Evolutionary conservation across 2,888 invertebrate genomes (phyloP).

Genomic region (Conus canariensis): DNA sequence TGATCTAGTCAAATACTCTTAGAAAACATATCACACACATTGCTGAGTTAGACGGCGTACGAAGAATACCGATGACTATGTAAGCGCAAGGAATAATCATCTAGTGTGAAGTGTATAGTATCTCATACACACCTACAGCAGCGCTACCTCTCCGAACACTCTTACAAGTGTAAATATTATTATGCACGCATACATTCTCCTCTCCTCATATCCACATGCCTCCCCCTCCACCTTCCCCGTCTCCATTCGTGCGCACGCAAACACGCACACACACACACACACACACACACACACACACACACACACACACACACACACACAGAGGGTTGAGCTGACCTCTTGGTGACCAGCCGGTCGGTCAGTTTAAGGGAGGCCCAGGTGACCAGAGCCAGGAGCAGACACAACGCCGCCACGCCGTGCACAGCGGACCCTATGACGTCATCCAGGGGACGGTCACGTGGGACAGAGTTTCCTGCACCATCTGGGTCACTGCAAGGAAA

Average conservation of each 20-base stretch:
- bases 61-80: no score
- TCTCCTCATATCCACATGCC: background rate
- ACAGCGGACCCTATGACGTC: conserved; percentile 32
- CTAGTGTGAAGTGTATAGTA: no score
- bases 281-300: background rate
- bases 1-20: no score
- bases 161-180: no score
- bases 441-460: conserved; percentile 18
- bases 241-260: background rate
- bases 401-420: conserved; percentile 30
- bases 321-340: background rate
- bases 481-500: conserved; percentile 6
- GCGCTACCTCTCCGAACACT: no score
- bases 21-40: no score
- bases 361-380: conserved; percentile 31
- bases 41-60: no score
- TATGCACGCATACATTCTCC: background rate
- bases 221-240: background rate
- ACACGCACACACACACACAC: background rate
- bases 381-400: conserved; percentile 34
- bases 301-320: background rate
- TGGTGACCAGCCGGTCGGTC: conserved; percentile 37
- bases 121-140: no score
- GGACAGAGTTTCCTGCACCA: background rate
- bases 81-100: no score